Percentiles rank a stretch among this genome's conserved stretches.
Evolutionary conservation across 2,797 vertebrate genomes (phyloP).

Genomic region (Echiichthys vipera): DNA sequence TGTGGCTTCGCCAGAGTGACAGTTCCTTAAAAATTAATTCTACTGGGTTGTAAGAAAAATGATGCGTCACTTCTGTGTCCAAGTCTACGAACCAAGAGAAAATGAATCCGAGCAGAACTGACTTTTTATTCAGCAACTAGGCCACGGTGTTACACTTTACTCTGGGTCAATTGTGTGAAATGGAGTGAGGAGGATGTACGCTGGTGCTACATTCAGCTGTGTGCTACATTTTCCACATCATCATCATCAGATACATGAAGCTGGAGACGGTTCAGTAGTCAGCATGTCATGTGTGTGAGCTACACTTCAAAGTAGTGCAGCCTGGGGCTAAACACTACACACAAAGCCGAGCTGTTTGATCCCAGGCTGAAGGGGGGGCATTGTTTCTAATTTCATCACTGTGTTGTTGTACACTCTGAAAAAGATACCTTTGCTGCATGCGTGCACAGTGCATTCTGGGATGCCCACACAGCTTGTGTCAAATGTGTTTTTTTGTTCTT

Average conservation of each 20-base stretch:
- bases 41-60: constrained; percentile 1
- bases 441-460: constrained; percentile 46
- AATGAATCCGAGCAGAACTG: too few relatives aligned
- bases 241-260: constrained; percentile 55
- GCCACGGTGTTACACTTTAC: constrained; percentile 37
- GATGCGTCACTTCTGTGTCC: constrained; percentile 13
- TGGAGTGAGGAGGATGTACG: constrained; percentile 27
- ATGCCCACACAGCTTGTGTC: constrained; percentile 38
- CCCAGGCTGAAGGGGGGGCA: constrained; percentile 64
- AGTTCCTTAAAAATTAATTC: background rate
- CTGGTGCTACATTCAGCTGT: constrained; percentile 45
- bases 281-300: constrained; percentile 54
- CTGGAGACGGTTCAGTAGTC: constrained; percentile 57
- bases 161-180: constrained; percentile 49
- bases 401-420: constrained; percentile 38
- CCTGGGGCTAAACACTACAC: constrained; percentile 50
- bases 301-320: constrained; percentile 56
- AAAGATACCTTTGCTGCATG: constrained; percentile 46
- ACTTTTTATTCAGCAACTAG: constrained; percentile 38
- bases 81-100: constrained; percentile 14
- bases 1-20: background rate
- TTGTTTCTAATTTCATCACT: constrained; percentile 72
- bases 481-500: constrained; percentile 22
- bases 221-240: constrained; percentile 72
- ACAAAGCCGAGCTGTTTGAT: constrained; percentile 69